Evolutionary conservation across 2,888 invertebrate genomes (phyloP).

Genomic region (Ommatoiulus sabulosus): DNA sequence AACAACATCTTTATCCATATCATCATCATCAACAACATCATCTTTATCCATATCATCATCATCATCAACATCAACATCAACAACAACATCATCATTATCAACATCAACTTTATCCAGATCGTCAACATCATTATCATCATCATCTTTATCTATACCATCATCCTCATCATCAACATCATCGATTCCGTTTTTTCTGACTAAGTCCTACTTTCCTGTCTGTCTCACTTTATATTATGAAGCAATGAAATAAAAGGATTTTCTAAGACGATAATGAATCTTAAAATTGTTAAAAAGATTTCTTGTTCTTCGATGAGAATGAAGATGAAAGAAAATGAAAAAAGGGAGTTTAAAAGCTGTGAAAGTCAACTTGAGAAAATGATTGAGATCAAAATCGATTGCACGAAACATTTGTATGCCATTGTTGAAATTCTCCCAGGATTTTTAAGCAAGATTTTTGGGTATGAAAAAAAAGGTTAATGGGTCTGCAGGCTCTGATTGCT

Average conservation of each 20-base stretch:
- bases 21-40: not conserved
- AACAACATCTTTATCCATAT: too few species aligned
- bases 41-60: too few species aligned
- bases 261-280: constrained; percentile 1
- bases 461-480: not conserved
- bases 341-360: not conserved
- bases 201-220: not conserved
- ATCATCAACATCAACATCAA: too few species aligned
- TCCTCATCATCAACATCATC: too few species aligned
- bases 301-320: not conserved
- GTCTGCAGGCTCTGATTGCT: constrained; percentile 1
- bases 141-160: too few species aligned
- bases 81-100: not conserved
- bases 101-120: not conserved
- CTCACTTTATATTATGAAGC: not conserved
- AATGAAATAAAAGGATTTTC: constrained; percentile 22
- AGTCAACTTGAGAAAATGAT: not conserved
- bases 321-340: not conserved
- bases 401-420: not conserved
- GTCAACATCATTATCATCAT: too few species aligned
- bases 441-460: not conserved
- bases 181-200: not conserved
- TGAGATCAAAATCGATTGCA: not conserved
- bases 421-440: not conserved
- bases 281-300: constrained; percentile 32